Base-by-base conservation (phyloP, 2,113 vertebrate species). In the Suncus etruscus region DNA sequence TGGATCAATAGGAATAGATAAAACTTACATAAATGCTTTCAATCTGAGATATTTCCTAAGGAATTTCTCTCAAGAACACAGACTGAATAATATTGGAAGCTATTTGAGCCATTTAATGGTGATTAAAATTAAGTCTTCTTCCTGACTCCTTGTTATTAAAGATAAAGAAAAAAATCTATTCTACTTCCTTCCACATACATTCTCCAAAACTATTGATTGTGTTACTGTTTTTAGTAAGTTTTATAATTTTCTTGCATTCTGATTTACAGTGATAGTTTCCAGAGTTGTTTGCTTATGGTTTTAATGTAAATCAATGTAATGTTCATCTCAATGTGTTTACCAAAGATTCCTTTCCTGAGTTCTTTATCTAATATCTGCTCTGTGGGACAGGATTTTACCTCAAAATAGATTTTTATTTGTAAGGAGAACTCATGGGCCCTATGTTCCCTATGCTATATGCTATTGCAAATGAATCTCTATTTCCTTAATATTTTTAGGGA, bases 1-100 rank as follows among this genome's bases (percentile, higher is more conserved):
- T 73, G n/a, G 15, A 16, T 83, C 25, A 66, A 3, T 10, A 85
- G 31, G 18, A 88, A 72, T 24, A 72, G 61, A 70, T 63, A 4
- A 77, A 76, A 85, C 32, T 93, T 22, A 70, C 45, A n/a, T 76
- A n/a, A 85, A 70, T 70, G 12, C 10, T 81, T 85, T 88, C 22
- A 77, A 66, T n/a, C 31, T 81, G 66, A 48, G n/a, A 70, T 32
- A 63, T 39, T 88, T 81, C 76, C 12, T 66, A 2, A 81, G 29
- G 68, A 68, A 63, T 58, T 88, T 15, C 9, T 61, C 27, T 74
- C 50, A 83, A 87, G 66, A 87, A 51, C 58, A 69, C 92, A 79
- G 39, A 48, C 48, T 80, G 15, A 66, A 77, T 16, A 58, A 72
- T 47, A 58, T 25, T 47, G 45, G 58, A 72, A 24, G 27, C 61